Percentiles rank a stretch among this genome's conserved stretches.
These are phyloP conservation scores for Ceratina calcarata DNA, from an alignment of 1,140 invertebrate species.

Conservation along the genomic window DNA sequence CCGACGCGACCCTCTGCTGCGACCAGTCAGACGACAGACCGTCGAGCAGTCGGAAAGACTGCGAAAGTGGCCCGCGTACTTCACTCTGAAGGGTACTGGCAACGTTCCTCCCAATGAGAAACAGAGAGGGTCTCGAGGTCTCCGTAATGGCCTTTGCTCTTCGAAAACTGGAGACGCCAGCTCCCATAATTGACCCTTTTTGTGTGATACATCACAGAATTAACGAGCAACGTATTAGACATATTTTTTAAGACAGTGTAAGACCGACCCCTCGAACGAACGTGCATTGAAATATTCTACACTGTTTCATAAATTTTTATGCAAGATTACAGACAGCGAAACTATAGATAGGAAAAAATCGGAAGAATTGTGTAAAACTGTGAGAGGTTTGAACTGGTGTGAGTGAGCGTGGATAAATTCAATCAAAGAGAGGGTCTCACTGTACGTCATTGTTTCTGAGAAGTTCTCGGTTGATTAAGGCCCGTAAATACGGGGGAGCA, in stretches of 20 bases:
- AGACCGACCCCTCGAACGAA: too few relatives aligned
- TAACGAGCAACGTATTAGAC: too few relatives aligned
- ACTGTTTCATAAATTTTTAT: too few relatives aligned
- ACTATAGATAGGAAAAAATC: too few relatives aligned
- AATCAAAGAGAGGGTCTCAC: slow-evolving; percentile 25
- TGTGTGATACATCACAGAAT: too few relatives aligned
- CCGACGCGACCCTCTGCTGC: slow-evolving; percentile 29
- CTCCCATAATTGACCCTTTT: too few relatives aligned
- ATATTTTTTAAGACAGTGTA: too few relatives aligned
- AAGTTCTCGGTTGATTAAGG: slow-evolving; percentile 58
- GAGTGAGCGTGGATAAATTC: slow-evolving; percentile 12
- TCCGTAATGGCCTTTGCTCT: slow-evolving; percentile 27
- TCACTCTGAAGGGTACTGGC: slow-evolving; percentile 15
- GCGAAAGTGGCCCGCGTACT: slow-evolving; percentile 36
- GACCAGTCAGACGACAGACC: slow-evolving; percentile 40
- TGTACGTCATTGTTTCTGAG: slow-evolving; percentile 50
- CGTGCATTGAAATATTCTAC: too few relatives aligned
- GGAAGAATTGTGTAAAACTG: too few relatives aligned
- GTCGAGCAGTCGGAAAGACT: slow-evolving; percentile 39
- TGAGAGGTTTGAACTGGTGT: not conserved
- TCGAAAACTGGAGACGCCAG: slow-evolving; percentile 11
- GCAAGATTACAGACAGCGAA: too few relatives aligned
- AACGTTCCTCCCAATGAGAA: not conserved
- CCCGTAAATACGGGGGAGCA: slow-evolving; percentile 40
- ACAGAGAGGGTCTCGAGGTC: not conserved